Evolutionary conservation across 2,888 invertebrate genomes (phyloP), one percentile per base, ranked within the genome.

Genomic region (Electrophaes corylata): DNA sequence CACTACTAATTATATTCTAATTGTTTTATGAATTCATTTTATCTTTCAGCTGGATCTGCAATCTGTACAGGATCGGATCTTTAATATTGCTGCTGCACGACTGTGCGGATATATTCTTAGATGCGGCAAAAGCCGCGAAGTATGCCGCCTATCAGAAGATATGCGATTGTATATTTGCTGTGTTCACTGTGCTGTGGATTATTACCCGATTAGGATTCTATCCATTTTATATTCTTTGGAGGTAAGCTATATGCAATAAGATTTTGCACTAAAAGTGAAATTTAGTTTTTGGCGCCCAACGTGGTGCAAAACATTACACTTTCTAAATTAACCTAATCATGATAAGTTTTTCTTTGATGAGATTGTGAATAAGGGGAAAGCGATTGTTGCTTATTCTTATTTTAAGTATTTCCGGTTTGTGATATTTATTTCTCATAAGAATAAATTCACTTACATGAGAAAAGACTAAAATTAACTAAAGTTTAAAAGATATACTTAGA

Each of bases 91-190:
- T 98, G 48, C 93, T 97, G 8, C 98, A 98, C 76, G 98, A 98
- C 86, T 95, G 95, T 76, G 97, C 97, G 1, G 98, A 98, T 84
- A 96, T 97, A 81, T 96, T 98, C 78, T 88, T 98, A 55, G 97
- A 98, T 96, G 96, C 95, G 43, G 98, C 98, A 14, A 99, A 99
- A 91, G 95, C 98, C 91, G 95, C 97, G 16, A 98, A 98, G 80
- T 99, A 99, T 86, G 95, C 97, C 16, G 96, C 96, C 72, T 96
- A 95, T 81, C 97, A 98, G 85, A 96, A 94, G 80, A 74, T 96
- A 8, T 98, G 99, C 80, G 98, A 99, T 90, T 87, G 92, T 29
- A 92, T 98, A 69, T 99, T 99, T 89, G 95, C 95, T 44, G 88
- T 98, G 56, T 98, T 99, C 84, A 97, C 97, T 4, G 79, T 98